Percentiles rank a stretch among this genome's conserved stretches.
phyloP scores from a whole-genome alignment of 2,113 vertebrate genomes.

The Brachionichthys hirsutus region DNA sequence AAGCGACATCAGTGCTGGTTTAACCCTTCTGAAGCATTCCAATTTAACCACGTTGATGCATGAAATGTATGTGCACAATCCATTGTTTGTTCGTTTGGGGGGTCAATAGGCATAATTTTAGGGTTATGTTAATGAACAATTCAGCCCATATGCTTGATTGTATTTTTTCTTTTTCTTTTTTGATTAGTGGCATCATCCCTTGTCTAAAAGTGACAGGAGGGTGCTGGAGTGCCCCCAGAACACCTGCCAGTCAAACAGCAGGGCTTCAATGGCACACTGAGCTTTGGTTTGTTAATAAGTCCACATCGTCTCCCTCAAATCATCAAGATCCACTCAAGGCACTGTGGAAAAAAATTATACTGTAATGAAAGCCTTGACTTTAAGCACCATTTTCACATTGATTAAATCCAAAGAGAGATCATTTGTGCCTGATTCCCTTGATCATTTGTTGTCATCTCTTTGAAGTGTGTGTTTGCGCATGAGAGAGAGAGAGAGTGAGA shows the following conservation, averaged over 20 bases:
- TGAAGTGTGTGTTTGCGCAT: constrained; percentile 40
- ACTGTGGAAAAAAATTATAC: constrained; percentile 3
- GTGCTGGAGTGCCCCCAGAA: constrained; percentile 11
- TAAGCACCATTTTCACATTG: constrained; percentile 21
- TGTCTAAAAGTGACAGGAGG: constrained; percentile 7
- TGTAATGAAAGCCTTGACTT: constrained; percentile 45
- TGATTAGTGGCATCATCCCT: neutral
- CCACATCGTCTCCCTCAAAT: constrained; percentile 12
- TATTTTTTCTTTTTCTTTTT: no score
- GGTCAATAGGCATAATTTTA: no score
- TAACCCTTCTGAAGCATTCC: no score
- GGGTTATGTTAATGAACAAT: no score
- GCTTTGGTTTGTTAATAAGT: constrained; percentile 26
- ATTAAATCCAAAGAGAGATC: constrained; percentile 39
- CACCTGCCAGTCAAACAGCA: constrained; percentile 35
- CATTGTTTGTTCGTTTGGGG: no score
- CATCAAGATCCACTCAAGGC: constrained; percentile 19
- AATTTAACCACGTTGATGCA: no score
- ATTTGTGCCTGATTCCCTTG: constrained; percentile 52
- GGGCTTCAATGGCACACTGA: constrained; percentile 12
- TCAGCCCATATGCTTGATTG: no score
- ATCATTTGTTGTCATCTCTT: constrained; percentile 54
- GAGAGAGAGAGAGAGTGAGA: constrained; percentile 5
- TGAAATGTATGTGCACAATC: no score
- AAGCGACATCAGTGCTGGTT: no score